Evolutionary conservation across 2,113 vertebrate species (phyloP), one percentile per base, ranked within the genome.

Genomic region (Xiphophorus maculatus): DNA sequence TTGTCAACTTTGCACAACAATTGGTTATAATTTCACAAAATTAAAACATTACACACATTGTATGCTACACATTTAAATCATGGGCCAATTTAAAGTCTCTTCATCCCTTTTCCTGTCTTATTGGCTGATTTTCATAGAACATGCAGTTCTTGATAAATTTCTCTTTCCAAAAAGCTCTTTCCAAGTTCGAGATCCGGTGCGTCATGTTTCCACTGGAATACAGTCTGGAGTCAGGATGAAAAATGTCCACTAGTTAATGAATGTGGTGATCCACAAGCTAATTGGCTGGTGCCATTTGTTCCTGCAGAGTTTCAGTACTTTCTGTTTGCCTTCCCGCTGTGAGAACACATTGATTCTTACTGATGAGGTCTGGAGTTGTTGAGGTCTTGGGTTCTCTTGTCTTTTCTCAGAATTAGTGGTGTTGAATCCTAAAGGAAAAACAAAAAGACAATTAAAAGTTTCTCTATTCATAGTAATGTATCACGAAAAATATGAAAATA

Each of bases 131-230:
- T 32, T 40, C 30, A 68, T 63, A 11, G 66, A 80, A 68, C 60
- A 42, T 63, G 35, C 10, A 66, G 71, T 81, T 74, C 63, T 51
- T 48, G 73, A 67, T 32, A 58, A 60, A 68, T 11, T 54, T 73
- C 13, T 30, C 58, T 81, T 74, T 32, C 10, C 44, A 10, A 9
- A 58, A 58, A 10, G 9, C 17, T 63, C 73, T 77, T 3, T 73
- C 15, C 19, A 69, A 32, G 63, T 68, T 58, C 2, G 2, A 48
- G 27, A 68, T 74, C 70, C 70, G 42, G 68, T 86, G 25, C 67
- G 70, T 76, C 5, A 29, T 69, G 35, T 74, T 79, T 72, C 84
- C 85, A 80, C 81, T 69, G 44, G 88, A 82, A 85, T 17, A 71
- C 75, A 78, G 70, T 66, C 82, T 82, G 71, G 74, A 87, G 75